phyloP scores from a whole-genome alignment of 2,113 vertebrate genomes.

The Malurus melanocephalus region DNA sequence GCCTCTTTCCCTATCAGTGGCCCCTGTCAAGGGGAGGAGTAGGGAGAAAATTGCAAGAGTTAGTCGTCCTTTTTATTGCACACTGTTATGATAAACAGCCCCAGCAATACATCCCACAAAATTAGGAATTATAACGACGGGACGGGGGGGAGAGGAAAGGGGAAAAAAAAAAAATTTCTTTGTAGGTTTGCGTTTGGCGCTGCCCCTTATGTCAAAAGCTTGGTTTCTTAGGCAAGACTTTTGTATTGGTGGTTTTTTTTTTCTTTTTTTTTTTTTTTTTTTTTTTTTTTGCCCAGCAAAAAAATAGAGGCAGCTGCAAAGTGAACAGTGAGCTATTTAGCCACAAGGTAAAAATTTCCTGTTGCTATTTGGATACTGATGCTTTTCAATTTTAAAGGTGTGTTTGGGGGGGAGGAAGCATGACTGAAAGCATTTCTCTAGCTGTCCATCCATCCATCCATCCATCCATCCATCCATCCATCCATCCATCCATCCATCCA shows the following conservation, averaged over 20 bases:
- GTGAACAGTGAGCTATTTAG: constrained; percentile 60
- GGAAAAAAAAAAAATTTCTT: no score
- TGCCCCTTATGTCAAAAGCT: constrained; percentile 60
- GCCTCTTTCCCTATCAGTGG: constrained; percentile 69
- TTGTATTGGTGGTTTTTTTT: background rate
- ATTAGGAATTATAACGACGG: constrained; percentile 59
- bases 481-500: constrained; percentile 2
- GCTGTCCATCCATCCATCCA: constrained; percentile 41
- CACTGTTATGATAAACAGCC: constrained; percentile 74
- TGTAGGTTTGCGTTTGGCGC: constrained; percentile 34
- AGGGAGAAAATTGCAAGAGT: constrained; percentile 70
- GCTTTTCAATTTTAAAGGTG: constrained; percentile 44
- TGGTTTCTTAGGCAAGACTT: constrained; percentile 63
- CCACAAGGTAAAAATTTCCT: constrained; percentile 61
- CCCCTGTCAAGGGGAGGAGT: constrained; percentile 70
- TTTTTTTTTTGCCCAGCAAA: constrained; percentile 40
- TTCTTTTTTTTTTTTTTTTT: no score
- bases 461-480: background rate
- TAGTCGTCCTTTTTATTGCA: constrained; percentile 62
- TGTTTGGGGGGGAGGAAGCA: background rate
- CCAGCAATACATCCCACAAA: constrained; percentile 59
- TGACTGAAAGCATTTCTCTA: constrained; percentile 48
- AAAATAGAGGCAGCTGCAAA: constrained; percentile 63
- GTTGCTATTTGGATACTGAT: constrained; percentile 56
- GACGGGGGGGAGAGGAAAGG: no score